A percentile compares a stretch with the other conserved stretches of the same genome.
Conservation (phyloP, 2,113 vertebrate species). For the Eudorcas thomsonii region DNA sequence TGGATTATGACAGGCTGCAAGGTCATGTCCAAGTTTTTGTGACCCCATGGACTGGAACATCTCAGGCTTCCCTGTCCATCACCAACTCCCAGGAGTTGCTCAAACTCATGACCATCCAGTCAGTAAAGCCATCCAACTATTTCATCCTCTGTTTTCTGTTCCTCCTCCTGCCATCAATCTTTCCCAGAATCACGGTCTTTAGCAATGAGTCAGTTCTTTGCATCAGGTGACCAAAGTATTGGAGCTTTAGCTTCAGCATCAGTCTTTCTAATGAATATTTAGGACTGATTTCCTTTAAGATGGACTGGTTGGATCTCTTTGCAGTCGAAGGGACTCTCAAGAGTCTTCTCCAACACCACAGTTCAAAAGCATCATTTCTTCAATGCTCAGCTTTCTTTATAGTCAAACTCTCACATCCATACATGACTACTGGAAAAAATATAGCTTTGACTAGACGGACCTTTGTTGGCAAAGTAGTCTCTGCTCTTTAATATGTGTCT, state of each 20-base stretch:
- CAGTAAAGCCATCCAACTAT: background rate
- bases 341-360: background rate
- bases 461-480: background rate
- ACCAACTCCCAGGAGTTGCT: background rate
- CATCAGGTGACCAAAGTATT: background rate
- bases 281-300: background rate
- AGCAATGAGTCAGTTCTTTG: background rate
- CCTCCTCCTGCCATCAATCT: background rate
- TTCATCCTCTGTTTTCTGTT: background rate
- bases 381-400: background rate
- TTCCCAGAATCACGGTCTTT: background rate
- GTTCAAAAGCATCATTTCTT: background rate
- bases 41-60: background rate
- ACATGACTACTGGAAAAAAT: background rate
- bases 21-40: background rate
- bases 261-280: background rate
- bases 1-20: background rate
- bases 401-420: background rate
- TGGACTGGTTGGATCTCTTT: background rate
- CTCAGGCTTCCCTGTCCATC: background rate
- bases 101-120: background rate
- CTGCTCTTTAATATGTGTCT: background rate
- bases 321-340: background rate
- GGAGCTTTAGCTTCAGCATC: background rate
- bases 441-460: fast-evolving